phyloP scores from a whole-genome alignment of 1,140 invertebrate species.

The Campoletis sonorensis region DNA sequence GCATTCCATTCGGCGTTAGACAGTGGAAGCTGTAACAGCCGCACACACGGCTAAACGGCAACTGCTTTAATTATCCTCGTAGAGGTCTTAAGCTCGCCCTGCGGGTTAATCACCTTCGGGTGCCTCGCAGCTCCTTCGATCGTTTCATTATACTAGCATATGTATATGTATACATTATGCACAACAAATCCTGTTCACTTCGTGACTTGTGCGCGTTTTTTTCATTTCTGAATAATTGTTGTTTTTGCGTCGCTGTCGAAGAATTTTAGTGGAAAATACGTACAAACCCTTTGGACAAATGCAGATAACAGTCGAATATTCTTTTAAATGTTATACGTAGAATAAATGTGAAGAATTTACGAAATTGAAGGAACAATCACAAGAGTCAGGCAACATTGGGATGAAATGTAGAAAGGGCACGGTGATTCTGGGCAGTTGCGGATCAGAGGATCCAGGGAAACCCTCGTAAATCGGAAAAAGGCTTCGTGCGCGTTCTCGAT shows the following conservation, averaged over 20 bases:
- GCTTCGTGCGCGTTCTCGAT: slow-evolving; percentile 62
- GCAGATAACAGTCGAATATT: neutral
- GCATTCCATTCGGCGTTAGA: slow-evolving; percentile 65
- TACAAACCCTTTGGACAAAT: neutral
- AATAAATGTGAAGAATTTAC: neutral
- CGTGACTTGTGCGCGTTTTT: slow-evolving; percentile 12
- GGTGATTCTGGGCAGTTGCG: slow-evolving; percentile 40
- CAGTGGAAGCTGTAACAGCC: slow-evolving; percentile 32
- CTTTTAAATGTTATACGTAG: neutral
- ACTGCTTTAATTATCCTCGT: slow-evolving; percentile 40
- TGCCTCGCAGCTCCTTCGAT: slow-evolving; percentile 31
- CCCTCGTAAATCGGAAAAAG: slow-evolving; percentile 67
- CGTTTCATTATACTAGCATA: slow-evolving; percentile 33
- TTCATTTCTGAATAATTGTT: slow-evolving; percentile 28
- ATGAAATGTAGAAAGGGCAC: slow-evolving; percentile 42
- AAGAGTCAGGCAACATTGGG: slow-evolving; percentile 31
- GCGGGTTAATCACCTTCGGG: slow-evolving; percentile 42
- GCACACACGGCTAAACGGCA: slow-evolving; percentile 35
- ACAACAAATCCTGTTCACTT: neutral
- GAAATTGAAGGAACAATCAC: slow-evolving; percentile 1
- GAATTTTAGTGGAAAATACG: neutral
- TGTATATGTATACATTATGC: neutral
- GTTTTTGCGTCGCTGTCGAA: neutral
- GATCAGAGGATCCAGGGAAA: slow-evolving; percentile 56
- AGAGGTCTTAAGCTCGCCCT: slow-evolving; percentile 44